Evolutionary conservation across 2,113 vertebrate genomes (phyloP).

Genomic region (Taxidea taxus): DNA sequence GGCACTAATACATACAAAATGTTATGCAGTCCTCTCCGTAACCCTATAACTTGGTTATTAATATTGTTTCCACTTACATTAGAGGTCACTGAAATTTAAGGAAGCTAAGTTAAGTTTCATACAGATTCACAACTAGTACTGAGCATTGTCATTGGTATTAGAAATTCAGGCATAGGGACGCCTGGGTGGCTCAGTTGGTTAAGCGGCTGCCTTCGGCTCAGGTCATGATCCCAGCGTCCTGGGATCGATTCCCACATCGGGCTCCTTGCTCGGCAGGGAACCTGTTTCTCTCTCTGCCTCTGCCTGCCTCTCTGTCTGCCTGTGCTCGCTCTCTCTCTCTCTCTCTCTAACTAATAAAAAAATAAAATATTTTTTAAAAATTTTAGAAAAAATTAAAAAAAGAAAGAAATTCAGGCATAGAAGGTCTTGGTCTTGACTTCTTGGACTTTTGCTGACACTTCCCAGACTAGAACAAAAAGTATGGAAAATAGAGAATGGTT

Average conservation of each 20-base stretch:
- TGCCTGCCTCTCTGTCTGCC: no score
- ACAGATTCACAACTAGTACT: neutral
- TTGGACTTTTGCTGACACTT: neutral
- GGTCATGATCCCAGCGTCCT: no score
- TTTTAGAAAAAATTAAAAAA: no score
- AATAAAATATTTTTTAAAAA: no score
- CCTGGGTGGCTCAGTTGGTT: no score
- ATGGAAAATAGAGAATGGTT: neutral
- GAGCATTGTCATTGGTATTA: neutral
- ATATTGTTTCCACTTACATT: neutral
- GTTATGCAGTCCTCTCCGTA: neutral
- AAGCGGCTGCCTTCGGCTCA: no score
- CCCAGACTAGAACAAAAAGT: neutral
- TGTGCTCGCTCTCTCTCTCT: no score
- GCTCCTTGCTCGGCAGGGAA: no score
- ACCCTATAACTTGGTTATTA: neutral
- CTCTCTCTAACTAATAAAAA: no score
- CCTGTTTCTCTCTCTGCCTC: no score
- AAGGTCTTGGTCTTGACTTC: neutral
- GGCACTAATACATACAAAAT: neutral
- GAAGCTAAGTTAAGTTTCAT: neutral
- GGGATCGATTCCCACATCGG: no score
- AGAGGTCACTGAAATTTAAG: neutral
- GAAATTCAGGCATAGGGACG: constrained; percentile 3
- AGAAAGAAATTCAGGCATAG: constrained; percentile 3